A percentile compares a stretch with the other conserved stretches of the same genome.
These are phyloP conservation scores for Pandemis cinnamomeana DNA, from an alignment of 2,888 invertebrate species.

Conservation along the genomic window DNA sequence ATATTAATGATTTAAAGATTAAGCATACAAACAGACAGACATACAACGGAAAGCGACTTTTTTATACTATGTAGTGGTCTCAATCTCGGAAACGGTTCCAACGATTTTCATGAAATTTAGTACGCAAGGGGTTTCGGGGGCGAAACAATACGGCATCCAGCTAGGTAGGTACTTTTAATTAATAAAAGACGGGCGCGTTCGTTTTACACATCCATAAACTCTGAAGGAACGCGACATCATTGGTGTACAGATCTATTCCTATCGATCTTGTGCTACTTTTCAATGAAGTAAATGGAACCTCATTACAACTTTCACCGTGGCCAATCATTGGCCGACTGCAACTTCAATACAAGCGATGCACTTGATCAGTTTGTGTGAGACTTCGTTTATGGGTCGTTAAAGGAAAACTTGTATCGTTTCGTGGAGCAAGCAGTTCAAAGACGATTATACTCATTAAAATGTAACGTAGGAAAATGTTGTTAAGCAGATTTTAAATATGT, in stretches of 20 bases:
- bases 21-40: no score
- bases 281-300: conserved; percentile 59
- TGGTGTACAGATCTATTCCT: conserved; percentile 23
- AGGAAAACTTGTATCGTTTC: conserved; percentile 15
- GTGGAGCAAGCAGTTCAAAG: neutral
- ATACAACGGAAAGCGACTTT: no score
- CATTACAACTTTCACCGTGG: conserved; percentile 51
- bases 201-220: no score
- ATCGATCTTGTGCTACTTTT: conserved; percentile 59
- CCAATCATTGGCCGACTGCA: conserved; percentile 42
- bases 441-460: conserved; percentile 5
- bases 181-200: no score
- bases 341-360: conserved; percentile 15
- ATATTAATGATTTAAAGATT: no score
- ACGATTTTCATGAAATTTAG: no score
- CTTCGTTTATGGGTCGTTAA: neutral
- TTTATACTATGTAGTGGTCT: no score
- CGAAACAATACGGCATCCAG: no score
- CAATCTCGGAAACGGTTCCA: no score
- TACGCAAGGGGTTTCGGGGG: no score
- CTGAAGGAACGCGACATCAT: no score
- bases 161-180: no score
- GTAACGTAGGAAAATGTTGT: conserved; percentile 2
- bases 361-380: conserved; percentile 8
- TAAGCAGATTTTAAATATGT: neutral